Percentiles rank a stretch among this genome's conserved stretches.
Evolutionary conservation across 2,888 invertebrate species (phyloP).

Genomic region (Tipula lateralis): DNA sequence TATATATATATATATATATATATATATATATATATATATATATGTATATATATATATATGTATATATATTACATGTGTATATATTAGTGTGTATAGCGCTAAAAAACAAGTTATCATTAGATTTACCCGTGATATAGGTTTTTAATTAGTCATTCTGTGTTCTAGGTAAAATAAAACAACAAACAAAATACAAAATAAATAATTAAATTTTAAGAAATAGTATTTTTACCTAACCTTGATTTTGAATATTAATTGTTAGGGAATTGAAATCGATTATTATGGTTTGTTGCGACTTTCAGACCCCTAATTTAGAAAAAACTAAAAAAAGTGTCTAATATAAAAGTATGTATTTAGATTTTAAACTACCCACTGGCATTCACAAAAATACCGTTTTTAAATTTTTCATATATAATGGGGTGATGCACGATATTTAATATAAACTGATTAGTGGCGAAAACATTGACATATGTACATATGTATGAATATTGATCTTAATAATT

Average conservation of each 20-base stretch:
- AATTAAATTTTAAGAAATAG: background rate
- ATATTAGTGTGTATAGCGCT: background rate
- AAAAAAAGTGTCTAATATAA: background rate
- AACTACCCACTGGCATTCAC: background rate
- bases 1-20: background rate
- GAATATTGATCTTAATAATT: background rate
- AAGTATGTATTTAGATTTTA: background rate
- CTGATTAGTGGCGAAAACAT: background rate
- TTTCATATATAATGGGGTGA: background rate
- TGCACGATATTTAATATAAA: background rate
- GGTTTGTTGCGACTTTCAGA: background rate
- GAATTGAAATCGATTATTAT: background rate
- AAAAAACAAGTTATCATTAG: background rate
- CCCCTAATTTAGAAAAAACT: background rate
- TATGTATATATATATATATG: background rate
- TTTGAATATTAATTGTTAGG: background rate
- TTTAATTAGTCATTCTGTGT: background rate
- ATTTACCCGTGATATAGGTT: background rate
- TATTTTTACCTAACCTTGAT: background rate
- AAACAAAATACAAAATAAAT: background rate
- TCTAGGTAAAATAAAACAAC: background rate
- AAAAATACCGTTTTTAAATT: background rate
- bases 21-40: background rate
- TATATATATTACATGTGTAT: background rate
- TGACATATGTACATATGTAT: background rate